Evolutionary conservation across 2,113 vertebrate genomes (phyloP).

Genomic region (Nanorana parkeri): DNA sequence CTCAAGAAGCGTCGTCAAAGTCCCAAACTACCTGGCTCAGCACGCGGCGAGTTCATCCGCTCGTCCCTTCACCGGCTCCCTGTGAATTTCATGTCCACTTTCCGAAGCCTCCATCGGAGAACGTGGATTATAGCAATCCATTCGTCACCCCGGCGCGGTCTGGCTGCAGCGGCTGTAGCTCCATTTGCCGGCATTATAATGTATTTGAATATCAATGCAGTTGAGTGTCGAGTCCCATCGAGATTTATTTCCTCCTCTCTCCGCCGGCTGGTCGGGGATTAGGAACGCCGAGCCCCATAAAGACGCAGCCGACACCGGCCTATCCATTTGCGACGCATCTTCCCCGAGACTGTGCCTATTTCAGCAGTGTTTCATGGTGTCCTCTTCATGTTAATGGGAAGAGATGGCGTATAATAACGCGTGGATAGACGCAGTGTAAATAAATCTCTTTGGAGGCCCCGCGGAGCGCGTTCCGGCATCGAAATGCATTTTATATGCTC

Average conservation of each 20-base stretch:
- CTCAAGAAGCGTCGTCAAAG: no score
- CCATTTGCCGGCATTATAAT: slow-evolving; percentile 67
- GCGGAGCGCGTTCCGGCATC: neutral
- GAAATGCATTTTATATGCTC: slow-evolving; percentile 15
- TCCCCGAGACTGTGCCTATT: slow-evolving; percentile 6
- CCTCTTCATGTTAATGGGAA: slow-evolving; percentile 40
- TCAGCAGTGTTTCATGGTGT: slow-evolving; percentile 36
- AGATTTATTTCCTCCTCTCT: slow-evolving; percentile 10
- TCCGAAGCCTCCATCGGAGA: slow-evolving; percentile 58
- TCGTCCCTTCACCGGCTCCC: neutral
- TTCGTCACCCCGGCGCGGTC: slow-evolving; percentile 70
- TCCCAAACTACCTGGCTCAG: no score
- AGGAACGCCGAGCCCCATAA: slow-evolving; percentile 59
- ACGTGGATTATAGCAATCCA: slow-evolving; percentile 70
- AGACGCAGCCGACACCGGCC: neutral
- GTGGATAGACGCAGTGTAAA: neutral
- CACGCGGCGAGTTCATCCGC: neutral
- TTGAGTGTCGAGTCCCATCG: slow-evolving; percentile 61
- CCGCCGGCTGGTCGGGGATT: slow-evolving; percentile 65
- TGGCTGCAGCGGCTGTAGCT: slow-evolving; percentile 63
- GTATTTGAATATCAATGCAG: slow-evolving; percentile 74
- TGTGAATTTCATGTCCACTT: neutral
- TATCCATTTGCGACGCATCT: slow-evolving; percentile 44
- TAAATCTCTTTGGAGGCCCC: slow-evolving; percentile 19
- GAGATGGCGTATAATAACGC: neutral